These are phyloP conservation scores for Coptodon bakossiorum DNA, from an alignment of 2,113 vertebrate genomes.

Conservation along the genomic window DNA sequence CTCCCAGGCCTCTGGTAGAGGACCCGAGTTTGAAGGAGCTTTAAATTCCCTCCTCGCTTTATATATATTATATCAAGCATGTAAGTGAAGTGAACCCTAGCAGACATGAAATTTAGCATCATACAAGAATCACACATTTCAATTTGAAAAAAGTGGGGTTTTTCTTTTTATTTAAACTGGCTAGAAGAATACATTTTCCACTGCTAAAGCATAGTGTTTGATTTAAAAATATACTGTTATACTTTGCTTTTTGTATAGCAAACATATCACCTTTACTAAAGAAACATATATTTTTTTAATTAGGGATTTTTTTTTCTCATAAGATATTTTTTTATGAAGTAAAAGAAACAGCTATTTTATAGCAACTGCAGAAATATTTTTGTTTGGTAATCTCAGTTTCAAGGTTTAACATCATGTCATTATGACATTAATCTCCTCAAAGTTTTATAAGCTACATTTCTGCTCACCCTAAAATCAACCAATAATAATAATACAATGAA, in stretches of 20 bases:
- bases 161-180: neutral
- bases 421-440: neutral
- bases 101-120: neutral
- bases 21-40: neutral
- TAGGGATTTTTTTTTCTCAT: neutral
- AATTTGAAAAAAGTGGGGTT: accelerated
- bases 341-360: neutral
- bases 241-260: neutral
- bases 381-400: neutral
- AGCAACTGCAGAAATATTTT: neutral
- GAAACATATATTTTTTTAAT: neutral
- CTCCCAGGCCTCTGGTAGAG: neutral
- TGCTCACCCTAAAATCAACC: neutral
- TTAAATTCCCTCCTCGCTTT: neutral
- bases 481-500: neutral
- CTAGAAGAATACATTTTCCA: neutral
- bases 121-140: neutral
- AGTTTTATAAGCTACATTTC: neutral
- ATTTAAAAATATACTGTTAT: neutral
- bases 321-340: neutral
- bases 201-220: neutral
- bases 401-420: neutral
- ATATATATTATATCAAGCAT: neutral
- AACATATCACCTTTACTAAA: neutral
- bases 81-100: neutral